Conservation (phyloP, 2,888 invertebrate species). For the Pedicia rivosa region DNA sequence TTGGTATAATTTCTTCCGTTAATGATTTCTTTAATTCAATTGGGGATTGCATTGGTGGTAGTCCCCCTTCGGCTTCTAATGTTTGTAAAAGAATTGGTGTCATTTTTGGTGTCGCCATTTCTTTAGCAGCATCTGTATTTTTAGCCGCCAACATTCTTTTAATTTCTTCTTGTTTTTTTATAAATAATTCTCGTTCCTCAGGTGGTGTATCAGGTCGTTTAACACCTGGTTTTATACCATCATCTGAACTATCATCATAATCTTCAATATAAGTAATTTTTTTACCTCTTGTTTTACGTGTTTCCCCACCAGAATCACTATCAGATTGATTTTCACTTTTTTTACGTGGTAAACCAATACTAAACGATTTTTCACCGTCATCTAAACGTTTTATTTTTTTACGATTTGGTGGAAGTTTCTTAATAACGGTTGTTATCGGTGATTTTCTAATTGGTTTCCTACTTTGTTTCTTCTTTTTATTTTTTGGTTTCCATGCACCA, state of each 20-base stretch:
- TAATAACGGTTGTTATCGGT: neutral
- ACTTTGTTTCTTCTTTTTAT: constrained; percentile 20
- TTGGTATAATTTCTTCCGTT: constrained; percentile 14
- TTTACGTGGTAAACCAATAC: constrained; percentile 37
- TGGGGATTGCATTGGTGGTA: constrained; percentile 7
- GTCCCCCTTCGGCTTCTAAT: constrained; percentile 8
- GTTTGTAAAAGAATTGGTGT: constrained; percentile 3
- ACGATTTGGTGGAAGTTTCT: neutral
- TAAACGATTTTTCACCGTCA: constrained; percentile 28
- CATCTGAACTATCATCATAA: constrained; percentile 29
- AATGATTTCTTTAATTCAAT: neutral
- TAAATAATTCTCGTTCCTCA: constrained; percentile 30
- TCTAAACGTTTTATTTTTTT: constrained; percentile 23
- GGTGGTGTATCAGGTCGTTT: constrained; percentile 30
- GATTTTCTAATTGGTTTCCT: neutral
- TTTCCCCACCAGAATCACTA: constrained; percentile 28
- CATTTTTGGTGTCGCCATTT: constrained; percentile 21
- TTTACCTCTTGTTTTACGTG: constrained; percentile 23
- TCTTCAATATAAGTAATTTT: constrained; percentile 28
- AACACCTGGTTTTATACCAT: constrained; percentile 30
- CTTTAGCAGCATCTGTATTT: constrained; percentile 28
- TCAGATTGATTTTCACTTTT: constrained; percentile 64
- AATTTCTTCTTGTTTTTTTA: constrained; percentile 29
- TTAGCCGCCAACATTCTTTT: constrained; percentile 31
- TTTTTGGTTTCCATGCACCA: constrained; percentile 26